Base-by-base conservation (phyloP, 1,140 invertebrate species). In the Venturia canescens region DNA sequence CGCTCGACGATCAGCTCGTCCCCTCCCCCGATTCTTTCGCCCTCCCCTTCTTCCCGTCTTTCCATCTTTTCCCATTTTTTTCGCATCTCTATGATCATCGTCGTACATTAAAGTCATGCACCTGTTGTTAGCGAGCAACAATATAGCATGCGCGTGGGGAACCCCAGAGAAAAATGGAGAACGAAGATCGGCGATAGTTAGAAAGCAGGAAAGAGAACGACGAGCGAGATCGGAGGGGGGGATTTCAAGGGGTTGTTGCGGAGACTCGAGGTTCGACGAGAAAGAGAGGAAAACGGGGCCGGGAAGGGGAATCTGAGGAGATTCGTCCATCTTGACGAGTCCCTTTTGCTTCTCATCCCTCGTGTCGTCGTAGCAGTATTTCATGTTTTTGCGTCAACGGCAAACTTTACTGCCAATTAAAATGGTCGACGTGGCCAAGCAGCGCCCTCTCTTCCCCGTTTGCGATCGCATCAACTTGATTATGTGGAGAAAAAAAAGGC, bases 401-500 rank as follows among this genome's bases (percentile, higher is more conserved):
- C 82, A 83, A 83, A 83, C 48, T 86, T 86, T 86, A 85, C 83
- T 83, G 83, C 82, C 85, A 86, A 85, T 86, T 85, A 84, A 83
- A 86, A 82, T 78, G 67, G 80, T 72, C 63, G 60, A 63, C 50
- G 71, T 60, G 72, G 50, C 60, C 38, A 7, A 80, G 76, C 74
- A 80, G 76, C 74, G 21, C 48, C 16, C 66, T 67, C 29, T 66
- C 38, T 48, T 18, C 34, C 31, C 67, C 38, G n/a, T 53, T 16
- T 29, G n/a, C 48, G 38, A 74, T 9, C 53, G 13, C 29, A 74
- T 38, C 44, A 38, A 78, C 60, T 78, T 66, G 70, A 66, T 63
- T 31, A 63, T 70, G 50, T n/a, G 69, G n/a, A n/a, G n/a, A n/a
- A 70, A 57, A 50, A 57, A 29, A 23, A 70, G 27, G 23, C 60